These are phyloP conservation scores for Syrphus vitripennis DNA, from an alignment of 2,888 invertebrate species.

Conservation along the genomic window DNA sequence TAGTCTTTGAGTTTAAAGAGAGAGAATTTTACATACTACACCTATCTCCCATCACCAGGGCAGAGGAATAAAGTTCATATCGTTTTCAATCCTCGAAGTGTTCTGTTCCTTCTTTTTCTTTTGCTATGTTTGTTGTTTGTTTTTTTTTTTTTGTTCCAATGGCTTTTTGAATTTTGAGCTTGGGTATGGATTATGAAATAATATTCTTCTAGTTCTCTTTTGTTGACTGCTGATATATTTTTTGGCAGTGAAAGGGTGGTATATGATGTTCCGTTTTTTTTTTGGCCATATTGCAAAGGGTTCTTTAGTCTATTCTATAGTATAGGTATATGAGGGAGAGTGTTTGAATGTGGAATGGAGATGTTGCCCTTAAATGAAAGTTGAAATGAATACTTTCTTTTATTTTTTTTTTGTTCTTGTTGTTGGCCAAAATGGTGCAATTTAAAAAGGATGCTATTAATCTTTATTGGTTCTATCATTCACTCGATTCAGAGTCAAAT, in stretches of 20 bases:
- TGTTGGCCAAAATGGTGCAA: conserved; percentile 31
- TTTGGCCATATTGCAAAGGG: not conserved
- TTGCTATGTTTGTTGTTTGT: not conserved
- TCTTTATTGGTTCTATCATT: conserved; percentile 71
- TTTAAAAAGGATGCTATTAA: conserved; percentile 68
- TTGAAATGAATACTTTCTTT: conserved; percentile 46
- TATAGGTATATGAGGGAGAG: not conserved
- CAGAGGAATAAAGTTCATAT: conserved; percentile 36
- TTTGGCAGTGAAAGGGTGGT: conserved; percentile 42
- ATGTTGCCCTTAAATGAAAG: conserved; percentile 38
- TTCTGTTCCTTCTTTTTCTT: conserved; percentile 28
- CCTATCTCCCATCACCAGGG: not conserved
- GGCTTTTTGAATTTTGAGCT: conserved; percentile 36
- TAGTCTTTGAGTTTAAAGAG: conserved; percentile 51
- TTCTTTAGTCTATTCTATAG: no score
- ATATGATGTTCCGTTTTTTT: conserved; percentile 35
- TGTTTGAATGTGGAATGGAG: not conserved
- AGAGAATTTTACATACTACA: conserved; percentile 40
- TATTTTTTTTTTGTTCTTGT: not conserved
- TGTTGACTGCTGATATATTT: conserved; percentile 53
- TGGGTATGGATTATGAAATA: conserved; percentile 56
- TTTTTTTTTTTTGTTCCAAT: conserved; percentile 18
- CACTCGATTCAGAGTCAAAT: conserved; percentile 62
- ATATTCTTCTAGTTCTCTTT: conserved; percentile 51
- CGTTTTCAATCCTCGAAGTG: conserved; percentile 43